A percentile compares a stretch with the other conserved stretches of the same genome.
phyloP scores from a whole-genome alignment of 1,140 invertebrate species.

The Muscidifurax raptorellus region DNA sequence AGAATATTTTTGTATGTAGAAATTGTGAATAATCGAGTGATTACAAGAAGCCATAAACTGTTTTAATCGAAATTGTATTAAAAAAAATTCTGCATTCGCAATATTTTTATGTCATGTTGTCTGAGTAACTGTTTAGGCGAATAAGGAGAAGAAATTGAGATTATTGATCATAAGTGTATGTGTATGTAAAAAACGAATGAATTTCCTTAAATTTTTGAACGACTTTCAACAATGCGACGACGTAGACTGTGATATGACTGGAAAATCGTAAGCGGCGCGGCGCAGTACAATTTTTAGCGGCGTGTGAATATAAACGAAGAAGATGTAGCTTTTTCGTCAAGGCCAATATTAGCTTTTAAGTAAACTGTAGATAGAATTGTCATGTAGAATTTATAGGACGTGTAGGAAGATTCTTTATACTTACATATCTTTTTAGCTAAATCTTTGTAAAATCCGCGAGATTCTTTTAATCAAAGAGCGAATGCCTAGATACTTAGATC shows the following conservation, averaged over 20 bases:
- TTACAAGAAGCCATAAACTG: slow-evolving; percentile 30
- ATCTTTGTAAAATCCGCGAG: slow-evolving; percentile 42
- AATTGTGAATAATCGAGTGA: slow-evolving; percentile 41
- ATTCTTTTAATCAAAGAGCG: slow-evolving; percentile 28
- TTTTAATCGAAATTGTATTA: slow-evolving; percentile 39
- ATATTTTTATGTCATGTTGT: slow-evolving; percentile 44
- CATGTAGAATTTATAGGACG: slow-evolving; percentile 57
- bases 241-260: slow-evolving; percentile 53
- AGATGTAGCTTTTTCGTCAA: slow-evolving; percentile 45
- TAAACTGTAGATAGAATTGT: slow-evolving; percentile 64
- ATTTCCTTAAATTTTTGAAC: slow-evolving; percentile 9
- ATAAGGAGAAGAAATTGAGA: slow-evolving; percentile 3
- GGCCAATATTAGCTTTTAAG: slow-evolving; percentile 70
- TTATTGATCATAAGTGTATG: slow-evolving; percentile 9
- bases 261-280: slow-evolving; percentile 47
- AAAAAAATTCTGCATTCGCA: slow-evolving; percentile 19
- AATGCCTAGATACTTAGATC: slow-evolving; percentile 63
- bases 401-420: slow-evolving; percentile 56
- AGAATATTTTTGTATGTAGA: slow-evolving; percentile 33
- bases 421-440: slow-evolving; percentile 47
- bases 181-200: not conserved
- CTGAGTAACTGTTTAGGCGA: slow-evolving; percentile 24
- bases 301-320: slow-evolving; percentile 32
- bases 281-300: slow-evolving; percentile 34
- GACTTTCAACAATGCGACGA: slow-evolving; percentile 51